Base-by-base conservation (phyloP, 2,888 invertebrate genomes). In the Pachycephus smyrnensis region DNA sequence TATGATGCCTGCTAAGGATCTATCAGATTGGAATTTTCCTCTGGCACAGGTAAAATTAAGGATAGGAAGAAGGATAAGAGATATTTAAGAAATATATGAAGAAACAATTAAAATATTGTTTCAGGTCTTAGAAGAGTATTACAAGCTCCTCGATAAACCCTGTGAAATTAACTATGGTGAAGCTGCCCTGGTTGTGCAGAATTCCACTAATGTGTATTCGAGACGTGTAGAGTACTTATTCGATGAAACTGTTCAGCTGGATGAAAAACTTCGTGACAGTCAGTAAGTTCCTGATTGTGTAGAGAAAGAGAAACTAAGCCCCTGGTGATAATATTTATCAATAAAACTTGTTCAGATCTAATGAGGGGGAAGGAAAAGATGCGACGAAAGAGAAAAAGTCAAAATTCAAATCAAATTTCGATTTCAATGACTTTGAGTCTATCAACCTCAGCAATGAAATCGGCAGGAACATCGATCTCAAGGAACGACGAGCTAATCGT, bases 131-230 rank as follows among this genome's bases (percentile, higher is more conserved):
- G 85, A 87, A 37, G 83, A 86, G 30, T 91, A 90, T 80, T 86
- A 81, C 69, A 81, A 80, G 4, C 80, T 89, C 71, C 79, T 90
- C 9, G 85, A 86, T 75, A 80, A 85, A 69, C 82, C 85, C 0
- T 78, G 81, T n/a, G 80, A 86, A 30, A 83, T 89, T 11, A 96
- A 96, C 91, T 97, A 96, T 92, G 93, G 95, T 1, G 95, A 96
- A 92, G 94, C 96, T 79, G 96, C 96, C n/a, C 90, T 96, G 84
- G 92, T 97, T 80, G 90, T 97, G 83, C 96, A 97, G 92, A 95
- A 95, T 88, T 95, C 95, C 31, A 94, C 94, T 32, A 92, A 93
- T 87, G 94, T 96, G 75, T 97, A 96, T 91, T 93, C 94, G 69
- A 94, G 94, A 88, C 95, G 96, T 92, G 95, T 97, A 35, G 96